Evolutionary conservation across 2,113 vertebrate species (phyloP).

Genomic region (zebrafish (Danio rerio)): DNA sequence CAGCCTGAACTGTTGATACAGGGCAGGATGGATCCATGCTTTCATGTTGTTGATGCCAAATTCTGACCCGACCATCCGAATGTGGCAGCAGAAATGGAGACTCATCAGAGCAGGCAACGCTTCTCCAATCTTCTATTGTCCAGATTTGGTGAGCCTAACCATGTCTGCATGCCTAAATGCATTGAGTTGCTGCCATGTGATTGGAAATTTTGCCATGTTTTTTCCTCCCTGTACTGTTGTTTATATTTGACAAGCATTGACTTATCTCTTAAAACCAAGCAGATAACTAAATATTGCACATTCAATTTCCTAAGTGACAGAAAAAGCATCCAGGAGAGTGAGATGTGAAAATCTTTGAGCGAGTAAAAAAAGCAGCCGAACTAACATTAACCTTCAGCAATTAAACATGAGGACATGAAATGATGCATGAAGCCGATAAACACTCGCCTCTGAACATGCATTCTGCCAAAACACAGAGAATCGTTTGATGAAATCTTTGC

Average conservation of each 20-base stretch:
- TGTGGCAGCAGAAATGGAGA: too few species aligned
- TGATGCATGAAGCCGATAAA: conserved; percentile 5
- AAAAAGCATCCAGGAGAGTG: conserved; percentile 4
- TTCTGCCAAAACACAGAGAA: background rate
- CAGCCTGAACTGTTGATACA: too few species aligned
- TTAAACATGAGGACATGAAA: conserved; percentile 3
- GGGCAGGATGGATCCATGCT: too few species aligned
- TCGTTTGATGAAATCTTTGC: conserved; percentile 40
- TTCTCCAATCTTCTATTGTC: too few species aligned
- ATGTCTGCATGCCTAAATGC: too few species aligned
- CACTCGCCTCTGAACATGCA: conserved; percentile 35
- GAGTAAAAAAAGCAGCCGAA: background rate
- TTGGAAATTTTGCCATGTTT: too few species aligned
- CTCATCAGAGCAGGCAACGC: too few species aligned
- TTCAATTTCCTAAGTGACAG: background rate
- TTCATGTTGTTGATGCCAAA: too few species aligned
- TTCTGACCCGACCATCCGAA: too few species aligned
- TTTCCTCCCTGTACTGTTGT: background rate
- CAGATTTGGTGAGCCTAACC: too few species aligned
- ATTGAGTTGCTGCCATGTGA: too few species aligned
- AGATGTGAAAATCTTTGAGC: background rate
- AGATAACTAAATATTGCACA: background rate
- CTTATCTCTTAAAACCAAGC: background rate
- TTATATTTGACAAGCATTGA: background rate
- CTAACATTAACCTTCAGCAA: background rate